A percentile compares a stretch with the other conserved stretches of the same genome.
phyloP scores from a whole-genome alignment of 2,113 vertebrate genomes.

The Cololabis saira region DNA sequence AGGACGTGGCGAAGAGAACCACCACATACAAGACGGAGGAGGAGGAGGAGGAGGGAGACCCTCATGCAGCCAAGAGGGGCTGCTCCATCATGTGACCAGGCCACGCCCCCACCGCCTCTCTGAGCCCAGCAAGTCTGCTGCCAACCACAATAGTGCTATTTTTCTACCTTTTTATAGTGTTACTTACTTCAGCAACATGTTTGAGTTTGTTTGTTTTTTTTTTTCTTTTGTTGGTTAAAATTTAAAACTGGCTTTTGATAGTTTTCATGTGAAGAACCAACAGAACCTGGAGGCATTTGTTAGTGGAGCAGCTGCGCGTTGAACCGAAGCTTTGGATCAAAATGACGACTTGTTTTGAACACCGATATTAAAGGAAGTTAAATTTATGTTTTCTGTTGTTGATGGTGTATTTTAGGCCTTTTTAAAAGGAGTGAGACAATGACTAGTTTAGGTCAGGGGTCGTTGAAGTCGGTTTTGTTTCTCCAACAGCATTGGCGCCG shows the following conservation, averaged over 20 bases:
- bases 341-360: not conserved
- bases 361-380: not conserved
- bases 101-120: constrained; percentile 23
- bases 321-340: not conserved
- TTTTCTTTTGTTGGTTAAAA: no score
- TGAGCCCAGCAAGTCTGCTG: constrained; percentile 60
- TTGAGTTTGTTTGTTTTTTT: not conserved
- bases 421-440: constrained; percentile 6
- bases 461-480: not conserved
- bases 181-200: constrained; percentile 46
- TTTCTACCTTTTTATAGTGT: constrained; percentile 71
- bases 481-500: no score
- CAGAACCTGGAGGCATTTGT: not conserved
- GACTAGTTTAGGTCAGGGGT: not conserved
- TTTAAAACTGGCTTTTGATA: constrained; percentile 11
- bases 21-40: constrained; percentile 85
- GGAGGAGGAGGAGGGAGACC: constrained; percentile 79
- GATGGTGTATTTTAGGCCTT: constrained; percentile 9
- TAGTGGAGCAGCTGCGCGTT: not conserved
- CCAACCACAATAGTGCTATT: constrained; percentile 72
- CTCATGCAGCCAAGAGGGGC: constrained; percentile 68
- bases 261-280: constrained; percentile 9
- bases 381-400: constrained; percentile 15
- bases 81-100: constrained; percentile 88
- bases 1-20: constrained; percentile 91